phyloP scores from a whole-genome alignment of 2,888 invertebrate genomes.

The Byasa hedistus region DNA sequence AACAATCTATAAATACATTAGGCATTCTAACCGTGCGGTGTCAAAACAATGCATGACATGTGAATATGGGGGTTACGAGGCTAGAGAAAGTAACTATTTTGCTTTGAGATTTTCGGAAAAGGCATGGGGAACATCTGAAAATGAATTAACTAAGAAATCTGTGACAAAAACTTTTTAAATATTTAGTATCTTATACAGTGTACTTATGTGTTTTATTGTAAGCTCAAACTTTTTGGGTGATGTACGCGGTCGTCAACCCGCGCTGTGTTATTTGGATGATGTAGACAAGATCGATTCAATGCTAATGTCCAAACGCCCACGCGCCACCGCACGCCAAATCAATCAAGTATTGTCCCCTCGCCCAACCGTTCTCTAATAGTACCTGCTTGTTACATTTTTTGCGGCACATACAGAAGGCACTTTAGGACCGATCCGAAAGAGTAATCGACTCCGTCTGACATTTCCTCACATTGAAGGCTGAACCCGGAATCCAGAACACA shows the following conservation, averaged over 20 bases:
- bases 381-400: conserved; percentile 57
- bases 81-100: conserved; percentile 77
- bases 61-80: conserved; percentile 73
- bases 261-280: conserved; percentile 51
- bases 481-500: conserved; percentile 68
- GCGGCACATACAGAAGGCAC: conserved; percentile 52
- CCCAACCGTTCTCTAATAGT: conserved; percentile 39
- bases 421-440: conserved; percentile 65
- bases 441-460: conserved; percentile 62
- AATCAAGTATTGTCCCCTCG: conserved; percentile 64
- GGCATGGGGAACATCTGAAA: conserved; percentile 40
- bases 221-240: conserved; percentile 11
- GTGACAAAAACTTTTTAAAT: conserved; percentile 21
- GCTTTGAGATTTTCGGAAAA: conserved; percentile 59
- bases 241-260: conserved; percentile 52
- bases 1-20: conserved; percentile 24
- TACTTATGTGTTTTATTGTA: not conserved
- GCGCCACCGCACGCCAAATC: conserved; percentile 46
- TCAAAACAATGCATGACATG: conserved; percentile 66
- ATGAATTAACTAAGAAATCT: conserved; percentile 40
- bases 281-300: conserved; percentile 69
- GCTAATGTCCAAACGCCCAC: conserved; percentile 70
- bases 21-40: conserved; percentile 49
- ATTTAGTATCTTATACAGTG: not conserved
- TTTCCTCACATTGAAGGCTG: conserved; percentile 61